Evolutionary conservation across 2,113 vertebrate genomes (phyloP).

Genomic region (Scophthalmus maximus): DNA sequence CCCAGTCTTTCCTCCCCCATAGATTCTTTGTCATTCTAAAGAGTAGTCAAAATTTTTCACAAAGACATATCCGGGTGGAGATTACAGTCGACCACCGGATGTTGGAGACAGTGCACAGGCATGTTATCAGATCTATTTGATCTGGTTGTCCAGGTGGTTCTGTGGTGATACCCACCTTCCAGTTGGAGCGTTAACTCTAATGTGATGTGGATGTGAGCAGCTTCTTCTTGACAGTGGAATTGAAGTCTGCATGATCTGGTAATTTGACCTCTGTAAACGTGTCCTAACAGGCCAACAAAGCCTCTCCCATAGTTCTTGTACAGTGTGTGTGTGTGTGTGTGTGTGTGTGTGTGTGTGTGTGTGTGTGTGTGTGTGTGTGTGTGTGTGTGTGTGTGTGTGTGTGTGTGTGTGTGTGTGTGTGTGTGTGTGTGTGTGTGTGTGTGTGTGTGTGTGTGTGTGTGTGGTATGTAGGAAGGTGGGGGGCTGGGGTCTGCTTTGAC

Average conservation of each 20-base stretch:
- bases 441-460: conserved; percentile 22
- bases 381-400: conserved; percentile 29
- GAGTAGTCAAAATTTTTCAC: background rate
- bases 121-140: background rate
- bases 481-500: conserved; percentile 75
- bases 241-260: conserved; percentile 15
- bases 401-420: conserved; percentile 28
- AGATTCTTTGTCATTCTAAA: conserved; percentile 3
- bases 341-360: conserved; percentile 12
- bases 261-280: conserved; percentile 32
- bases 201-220: background rate
- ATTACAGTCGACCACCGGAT: conserved; percentile 4
- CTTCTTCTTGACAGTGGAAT: conserved; percentile 12
- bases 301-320: conserved; percentile 26
- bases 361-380: conserved; percentile 30
- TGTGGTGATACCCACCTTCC: background rate
- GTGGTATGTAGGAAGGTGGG: conserved; percentile 64
- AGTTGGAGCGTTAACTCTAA: too few species aligned
- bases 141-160: background rate
- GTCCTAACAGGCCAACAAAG: conserved; percentile 47
- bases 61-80: background rate
- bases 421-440: conserved; percentile 29
- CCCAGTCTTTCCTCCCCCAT: conserved; percentile 10
- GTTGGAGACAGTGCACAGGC: too few species aligned
- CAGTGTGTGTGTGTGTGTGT: conserved; percentile 7